Percentiles rank a stretch among this genome's conserved stretches.
Conservation (phyloP, 2,113 vertebrate species). For the Callithrix jacchus region DNA sequence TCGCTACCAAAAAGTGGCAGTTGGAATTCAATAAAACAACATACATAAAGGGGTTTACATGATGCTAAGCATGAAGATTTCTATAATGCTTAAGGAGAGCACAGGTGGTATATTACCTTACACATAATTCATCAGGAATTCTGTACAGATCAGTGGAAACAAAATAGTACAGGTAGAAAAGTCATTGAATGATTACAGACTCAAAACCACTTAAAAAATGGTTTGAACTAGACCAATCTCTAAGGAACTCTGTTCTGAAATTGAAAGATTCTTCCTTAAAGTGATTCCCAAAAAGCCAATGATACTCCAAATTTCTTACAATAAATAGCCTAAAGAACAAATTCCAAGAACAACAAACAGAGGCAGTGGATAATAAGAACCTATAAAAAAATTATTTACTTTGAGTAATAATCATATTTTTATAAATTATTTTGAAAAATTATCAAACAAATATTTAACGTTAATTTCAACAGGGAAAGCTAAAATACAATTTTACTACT, state of each 20-base stretch:
- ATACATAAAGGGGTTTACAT: neutral
- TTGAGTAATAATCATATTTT: neutral
- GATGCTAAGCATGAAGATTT: neutral
- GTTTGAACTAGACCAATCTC: neutral
- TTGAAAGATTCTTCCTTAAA: neutral
- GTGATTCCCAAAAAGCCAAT: neutral
- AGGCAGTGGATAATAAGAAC: neutral
- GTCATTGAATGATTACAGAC: neutral
- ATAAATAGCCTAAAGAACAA: neutral
- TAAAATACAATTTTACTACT: neutral
- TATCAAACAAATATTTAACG: neutral
- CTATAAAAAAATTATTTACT: neutral
- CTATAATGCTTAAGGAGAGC: neutral
- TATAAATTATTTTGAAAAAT: neutral
- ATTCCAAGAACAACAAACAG: slow-evolving; percentile 7
- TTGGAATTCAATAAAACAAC: neutral
- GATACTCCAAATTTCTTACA: neutral
- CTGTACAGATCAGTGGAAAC: neutral
- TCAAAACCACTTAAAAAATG: neutral
- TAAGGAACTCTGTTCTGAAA: slow-evolving; percentile 36
- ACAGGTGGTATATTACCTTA: neutral
- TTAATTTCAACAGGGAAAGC: neutral
- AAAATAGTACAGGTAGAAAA: neutral
- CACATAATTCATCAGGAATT: neutral
- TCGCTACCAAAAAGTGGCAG: neutral